These are phyloP conservation scores for Laticauda colubrina DNA, from an alignment of 2,113 vertebrate genomes.

Conservation along the genomic window DNA sequence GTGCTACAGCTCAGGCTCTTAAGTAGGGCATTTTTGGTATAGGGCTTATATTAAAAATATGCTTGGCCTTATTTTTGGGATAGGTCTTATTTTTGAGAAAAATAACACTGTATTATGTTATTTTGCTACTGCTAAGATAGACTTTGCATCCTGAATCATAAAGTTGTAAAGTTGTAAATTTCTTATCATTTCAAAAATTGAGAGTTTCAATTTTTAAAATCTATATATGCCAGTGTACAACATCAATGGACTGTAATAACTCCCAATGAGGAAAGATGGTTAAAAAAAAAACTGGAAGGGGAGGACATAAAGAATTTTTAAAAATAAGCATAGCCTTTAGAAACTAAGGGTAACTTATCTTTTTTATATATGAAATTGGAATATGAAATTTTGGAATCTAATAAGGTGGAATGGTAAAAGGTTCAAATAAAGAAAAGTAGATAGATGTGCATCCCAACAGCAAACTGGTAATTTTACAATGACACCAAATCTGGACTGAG, in stretches of 20 bases:
- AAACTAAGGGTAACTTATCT: background rate
- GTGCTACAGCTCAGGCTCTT: too few relatives aligned
- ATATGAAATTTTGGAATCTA: background rate
- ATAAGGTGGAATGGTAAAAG: background rate
- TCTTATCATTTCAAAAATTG: background rate
- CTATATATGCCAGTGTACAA: background rate
- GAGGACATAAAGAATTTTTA: background rate
- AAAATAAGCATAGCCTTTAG: background rate
- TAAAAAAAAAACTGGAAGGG: background rate
- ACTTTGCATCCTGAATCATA: background rate
- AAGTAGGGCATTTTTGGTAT: too few relatives aligned
- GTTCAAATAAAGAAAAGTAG: background rate
- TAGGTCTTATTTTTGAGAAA: too few relatives aligned
- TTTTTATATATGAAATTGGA: background rate
- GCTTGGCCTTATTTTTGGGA: too few relatives aligned
- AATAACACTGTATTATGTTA: too few relatives aligned
- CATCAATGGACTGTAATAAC: background rate
- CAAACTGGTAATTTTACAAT: background rate
- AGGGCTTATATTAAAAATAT: too few relatives aligned
- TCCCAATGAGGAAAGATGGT: background rate
- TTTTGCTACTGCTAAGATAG: background rate
- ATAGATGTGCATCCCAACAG: background rate
- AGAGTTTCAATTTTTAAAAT: background rate
- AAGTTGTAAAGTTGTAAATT: background rate
- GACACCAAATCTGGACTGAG: background rate